Percentiles rank a stretch among this genome's conserved stretches.
Conservation (phyloP, 2,113 vertebrate species). For the Oophaga pumilio region DNA sequence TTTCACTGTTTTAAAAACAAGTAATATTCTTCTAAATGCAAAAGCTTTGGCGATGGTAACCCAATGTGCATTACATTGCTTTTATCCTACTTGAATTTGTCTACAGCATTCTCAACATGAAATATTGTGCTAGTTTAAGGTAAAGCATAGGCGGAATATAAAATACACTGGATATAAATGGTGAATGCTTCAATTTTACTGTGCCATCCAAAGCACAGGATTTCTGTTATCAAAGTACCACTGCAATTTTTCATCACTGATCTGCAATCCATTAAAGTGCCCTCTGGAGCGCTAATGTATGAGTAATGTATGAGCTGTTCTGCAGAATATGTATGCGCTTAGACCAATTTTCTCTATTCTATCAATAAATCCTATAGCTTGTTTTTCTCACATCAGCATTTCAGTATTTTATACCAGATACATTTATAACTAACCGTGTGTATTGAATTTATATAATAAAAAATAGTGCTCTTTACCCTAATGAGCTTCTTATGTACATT, state of each 20-base stretch:
- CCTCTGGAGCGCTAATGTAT: slow-evolving; percentile 57
- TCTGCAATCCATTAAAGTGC: slow-evolving; percentile 71
- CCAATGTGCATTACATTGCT: background rate
- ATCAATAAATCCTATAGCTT: slow-evolving; percentile 29
- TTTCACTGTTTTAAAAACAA: background rate
- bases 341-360: slow-evolving; percentile 46
- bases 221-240: slow-evolving; percentile 61
- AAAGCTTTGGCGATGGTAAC: background rate
- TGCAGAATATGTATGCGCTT: slow-evolving; percentile 17
- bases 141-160: slow-evolving; percentile 16
- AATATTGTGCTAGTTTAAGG: slow-evolving; percentile 40
- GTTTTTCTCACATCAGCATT: slow-evolving; percentile 23
- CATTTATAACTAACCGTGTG: background rate
- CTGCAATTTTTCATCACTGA: slow-evolving; percentile 74
- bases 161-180: slow-evolving; percentile 36
- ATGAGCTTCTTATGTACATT: no score
- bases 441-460: background rate
- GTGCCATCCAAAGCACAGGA: background rate
- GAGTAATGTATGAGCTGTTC: slow-evolving; percentile 42
- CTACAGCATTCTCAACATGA: slow-evolving; percentile 16
- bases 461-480: background rate
- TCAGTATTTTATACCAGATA: background rate
- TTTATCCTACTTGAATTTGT: background rate
- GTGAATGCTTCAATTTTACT: slow-evolving; percentile 16
- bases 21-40: no score